Evolutionary conservation across 2,113 vertebrate genomes (phyloP).

Genomic region (Tichodroma muraria): DNA sequence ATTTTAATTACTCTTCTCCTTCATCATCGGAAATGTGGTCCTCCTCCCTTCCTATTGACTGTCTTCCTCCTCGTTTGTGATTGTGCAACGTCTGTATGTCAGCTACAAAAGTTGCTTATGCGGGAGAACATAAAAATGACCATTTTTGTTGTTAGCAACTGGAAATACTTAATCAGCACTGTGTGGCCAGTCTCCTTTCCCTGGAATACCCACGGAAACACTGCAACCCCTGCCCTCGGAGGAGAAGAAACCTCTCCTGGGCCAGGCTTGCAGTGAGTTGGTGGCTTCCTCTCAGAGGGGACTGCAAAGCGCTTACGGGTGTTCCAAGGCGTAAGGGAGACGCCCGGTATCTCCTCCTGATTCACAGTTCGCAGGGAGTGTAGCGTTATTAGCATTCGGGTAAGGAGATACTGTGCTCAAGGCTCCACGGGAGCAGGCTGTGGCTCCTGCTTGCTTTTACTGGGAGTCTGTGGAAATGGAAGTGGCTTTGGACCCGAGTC

Average conservation of each 20-base stretch:
- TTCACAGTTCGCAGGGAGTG: not conserved
- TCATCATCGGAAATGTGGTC: not conserved
- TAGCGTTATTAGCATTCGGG: not conserved
- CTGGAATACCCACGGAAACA: not conserved
- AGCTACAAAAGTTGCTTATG: not conserved
- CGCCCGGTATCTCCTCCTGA: rapidly evolving
- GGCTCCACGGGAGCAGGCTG: not conserved
- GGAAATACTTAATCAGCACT: not conserved
- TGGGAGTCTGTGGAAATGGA: not conserved
- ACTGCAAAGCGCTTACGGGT: not conserved
- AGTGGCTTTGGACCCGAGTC: not conserved
- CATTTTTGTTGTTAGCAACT: slow-evolving; percentile 25
- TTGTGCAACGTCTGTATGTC: not conserved
- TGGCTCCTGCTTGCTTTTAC: not conserved
- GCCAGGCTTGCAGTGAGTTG: not conserved
- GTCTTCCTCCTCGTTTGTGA: not conserved
- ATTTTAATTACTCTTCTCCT: not conserved
- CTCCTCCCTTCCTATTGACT: slow-evolving; percentile 4
- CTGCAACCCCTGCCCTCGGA: not conserved
- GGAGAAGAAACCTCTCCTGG: not conserved
- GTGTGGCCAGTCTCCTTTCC: not conserved
- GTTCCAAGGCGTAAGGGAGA: not conserved
- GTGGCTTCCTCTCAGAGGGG: not conserved
- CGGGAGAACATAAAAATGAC: not conserved
- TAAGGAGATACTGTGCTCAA: not conserved